phyloP scores from a whole-genome alignment of 35 echinoderm and acorn worm species.

The Chiridota heheva region DNA sequence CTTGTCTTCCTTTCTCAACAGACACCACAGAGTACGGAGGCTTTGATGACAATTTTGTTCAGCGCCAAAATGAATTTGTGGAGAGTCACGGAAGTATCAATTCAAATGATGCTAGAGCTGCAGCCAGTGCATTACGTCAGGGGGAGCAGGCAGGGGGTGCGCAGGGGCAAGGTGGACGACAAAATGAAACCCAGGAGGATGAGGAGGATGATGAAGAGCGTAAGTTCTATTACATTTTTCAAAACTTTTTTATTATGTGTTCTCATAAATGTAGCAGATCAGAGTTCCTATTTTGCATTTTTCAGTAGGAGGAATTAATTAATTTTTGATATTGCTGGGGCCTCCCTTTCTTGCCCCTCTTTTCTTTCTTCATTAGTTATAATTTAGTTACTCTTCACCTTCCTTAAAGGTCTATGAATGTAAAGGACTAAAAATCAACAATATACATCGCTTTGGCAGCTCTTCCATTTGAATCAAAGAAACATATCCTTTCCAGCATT shows the following conservation, averaged over 20 bases:
- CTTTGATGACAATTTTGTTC: conserved; percentile 50
- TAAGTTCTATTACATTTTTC: conserved; percentile 36
- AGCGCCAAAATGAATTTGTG: conserved; percentile 5
- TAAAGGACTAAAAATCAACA: too few relatives aligned
- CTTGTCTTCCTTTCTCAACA: too few relatives aligned
- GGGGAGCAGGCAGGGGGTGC: neutral
- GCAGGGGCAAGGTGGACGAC: neutral
- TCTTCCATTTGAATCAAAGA: too few relatives aligned
- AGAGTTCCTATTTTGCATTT: neutral
- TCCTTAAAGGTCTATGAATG: too few relatives aligned
- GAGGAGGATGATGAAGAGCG: conserved; percentile 89
- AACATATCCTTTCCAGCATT: too few relatives aligned
- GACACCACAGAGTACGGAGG: conserved; percentile 61
- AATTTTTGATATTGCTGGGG: too few relatives aligned
- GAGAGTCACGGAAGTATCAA: conserved; percentile 51
- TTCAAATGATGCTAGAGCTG: conserved; percentile 71
- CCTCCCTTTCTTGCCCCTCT: too few relatives aligned
- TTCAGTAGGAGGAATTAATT: too few relatives aligned
- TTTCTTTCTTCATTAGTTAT: too few relatives aligned
- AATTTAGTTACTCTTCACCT: too few relatives aligned
- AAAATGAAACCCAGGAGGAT: conserved; percentile 9
- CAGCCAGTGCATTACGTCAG: conserved; percentile 65
- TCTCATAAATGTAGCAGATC: neutral
- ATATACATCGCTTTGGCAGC: too few relatives aligned
- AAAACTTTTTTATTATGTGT: neutral